A percentile compares a stretch with the other conserved stretches of the same genome.
Evolutionary conservation across 2,888 invertebrate species (phyloP).

Genomic region (Nephrotoma appendiculata): DNA sequence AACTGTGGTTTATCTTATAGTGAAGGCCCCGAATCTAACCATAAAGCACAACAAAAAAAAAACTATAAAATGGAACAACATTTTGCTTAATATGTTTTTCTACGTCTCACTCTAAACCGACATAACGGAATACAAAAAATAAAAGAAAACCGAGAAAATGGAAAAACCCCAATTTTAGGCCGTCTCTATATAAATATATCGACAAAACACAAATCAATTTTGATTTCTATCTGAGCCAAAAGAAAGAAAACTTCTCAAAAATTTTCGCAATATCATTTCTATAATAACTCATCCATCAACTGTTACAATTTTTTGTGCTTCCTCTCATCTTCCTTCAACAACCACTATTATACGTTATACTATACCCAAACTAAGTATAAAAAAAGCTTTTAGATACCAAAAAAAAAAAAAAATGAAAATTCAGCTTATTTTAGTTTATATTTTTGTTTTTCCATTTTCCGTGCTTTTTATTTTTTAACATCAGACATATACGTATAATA

Average conservation of each 20-base stretch:
- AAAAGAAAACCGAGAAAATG: background rate
- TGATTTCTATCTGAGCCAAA: background rate
- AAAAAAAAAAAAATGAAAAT: background rate
- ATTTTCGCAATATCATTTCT: background rate
- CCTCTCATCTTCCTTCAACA: background rate
- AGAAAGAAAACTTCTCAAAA: background rate
- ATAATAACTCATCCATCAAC: background rate
- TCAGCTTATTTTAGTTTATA: background rate
- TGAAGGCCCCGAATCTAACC: background rate
- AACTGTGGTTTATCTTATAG: background rate
- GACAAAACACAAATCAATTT: background rate
- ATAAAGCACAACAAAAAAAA: background rate
- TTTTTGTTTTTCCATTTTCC: background rate
- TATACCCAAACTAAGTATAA: background rate
- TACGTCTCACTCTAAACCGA: background rate
- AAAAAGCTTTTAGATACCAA: background rate
- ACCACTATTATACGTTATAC: background rate
- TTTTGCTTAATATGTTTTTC: background rate
- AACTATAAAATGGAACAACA: background rate
- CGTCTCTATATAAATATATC: background rate
- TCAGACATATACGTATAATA: background rate
- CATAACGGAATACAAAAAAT: background rate
- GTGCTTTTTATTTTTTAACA: background rate
- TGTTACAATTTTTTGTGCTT: background rate
- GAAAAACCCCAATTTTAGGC: background rate